phyloP scores from a whole-genome alignment of 2,797 vertebrate species.

The Sciurus vulgaris region DNA sequence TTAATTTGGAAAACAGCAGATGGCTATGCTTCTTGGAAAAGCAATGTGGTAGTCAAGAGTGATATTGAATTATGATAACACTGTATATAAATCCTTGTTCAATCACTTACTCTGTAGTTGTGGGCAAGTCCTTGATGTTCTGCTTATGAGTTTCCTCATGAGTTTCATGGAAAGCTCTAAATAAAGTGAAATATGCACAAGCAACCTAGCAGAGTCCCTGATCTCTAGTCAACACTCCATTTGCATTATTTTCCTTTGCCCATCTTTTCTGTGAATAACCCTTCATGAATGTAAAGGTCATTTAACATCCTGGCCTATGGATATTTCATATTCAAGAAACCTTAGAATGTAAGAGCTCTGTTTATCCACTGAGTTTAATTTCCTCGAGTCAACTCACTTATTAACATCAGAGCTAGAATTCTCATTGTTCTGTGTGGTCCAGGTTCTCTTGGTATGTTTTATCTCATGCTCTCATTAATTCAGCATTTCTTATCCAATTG shows the following conservation, averaged over 20 bases:
- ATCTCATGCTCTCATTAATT: neutral
- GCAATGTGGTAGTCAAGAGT: neutral
- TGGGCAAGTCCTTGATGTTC: neutral
- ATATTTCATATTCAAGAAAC: slow-evolving; percentile 11
- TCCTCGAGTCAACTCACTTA: neutral
- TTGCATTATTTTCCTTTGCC: neutral
- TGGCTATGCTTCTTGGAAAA: neutral
- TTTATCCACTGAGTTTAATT: neutral
- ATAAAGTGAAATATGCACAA: neutral
- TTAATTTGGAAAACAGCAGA: slow-evolving; percentile 40
- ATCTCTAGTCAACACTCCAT: neutral
- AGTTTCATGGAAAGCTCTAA: neutral
- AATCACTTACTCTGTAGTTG: neutral
- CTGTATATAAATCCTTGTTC: neutral
- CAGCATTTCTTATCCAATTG: slow-evolving; percentile 21
- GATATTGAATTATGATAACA: neutral
- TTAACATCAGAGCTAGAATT: neutral
- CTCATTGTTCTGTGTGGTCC: neutral
- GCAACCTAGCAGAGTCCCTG: neutral
- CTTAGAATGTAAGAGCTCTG: neutral
- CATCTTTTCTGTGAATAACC: neutral
- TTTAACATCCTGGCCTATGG: neutral
- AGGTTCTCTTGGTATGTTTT: neutral
- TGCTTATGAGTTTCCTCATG: neutral
- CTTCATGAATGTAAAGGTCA: neutral